phyloP scores from a whole-genome alignment of 1,140 invertebrate species.

The Armadillidium nasatum region DNA sequence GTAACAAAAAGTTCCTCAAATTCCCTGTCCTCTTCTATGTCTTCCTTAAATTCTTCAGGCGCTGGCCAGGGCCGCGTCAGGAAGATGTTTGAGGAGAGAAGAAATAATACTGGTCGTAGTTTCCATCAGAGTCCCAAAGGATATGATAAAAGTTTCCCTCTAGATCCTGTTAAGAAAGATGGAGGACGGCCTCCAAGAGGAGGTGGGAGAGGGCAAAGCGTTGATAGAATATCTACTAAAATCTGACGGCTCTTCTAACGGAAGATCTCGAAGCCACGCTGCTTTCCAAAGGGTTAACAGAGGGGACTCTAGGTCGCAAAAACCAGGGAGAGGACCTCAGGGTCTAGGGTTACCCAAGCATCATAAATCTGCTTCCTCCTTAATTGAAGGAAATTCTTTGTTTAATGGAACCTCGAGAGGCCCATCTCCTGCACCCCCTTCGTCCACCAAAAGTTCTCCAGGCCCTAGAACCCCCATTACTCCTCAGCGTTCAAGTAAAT shows the following conservation, averaged over 20 bases:
- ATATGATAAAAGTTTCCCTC: constrained; percentile 47
- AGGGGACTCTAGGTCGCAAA: constrained; percentile 10
- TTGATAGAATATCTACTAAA: constrained; percentile 26
- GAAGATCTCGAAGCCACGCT: constrained; percentile 32
- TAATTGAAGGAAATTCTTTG: constrained; percentile 37
- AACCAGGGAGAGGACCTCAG: background rate
- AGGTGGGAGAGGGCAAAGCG: constrained; percentile 23
- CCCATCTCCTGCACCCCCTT: constrained; percentile 39
- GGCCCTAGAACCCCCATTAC: constrained; percentile 14
- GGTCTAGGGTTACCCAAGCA: background rate
- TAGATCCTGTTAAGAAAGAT: constrained; percentile 40
- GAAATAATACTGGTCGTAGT: constrained; percentile 23
- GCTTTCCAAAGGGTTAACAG: constrained; percentile 30
- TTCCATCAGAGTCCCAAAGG: constrained; percentile 43
- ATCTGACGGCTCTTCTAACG: constrained; percentile 26
- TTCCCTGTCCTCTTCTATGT: constrained; percentile 32
- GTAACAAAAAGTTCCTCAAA: constrained; percentile 37
- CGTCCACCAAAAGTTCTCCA: constrained; percentile 17
- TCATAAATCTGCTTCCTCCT: constrained; percentile 38
- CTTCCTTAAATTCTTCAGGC: constrained; percentile 38
- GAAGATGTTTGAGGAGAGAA: constrained; percentile 46
- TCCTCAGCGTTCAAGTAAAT: constrained; percentile 28
- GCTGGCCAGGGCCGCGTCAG: constrained; percentile 45
- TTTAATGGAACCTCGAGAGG: constrained; percentile 41
- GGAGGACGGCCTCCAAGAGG: constrained; percentile 25